These are phyloP conservation scores for Cepaea nemoralis DNA, from an alignment of 1,140 invertebrate genomes.

Conservation along the genomic window DNA sequence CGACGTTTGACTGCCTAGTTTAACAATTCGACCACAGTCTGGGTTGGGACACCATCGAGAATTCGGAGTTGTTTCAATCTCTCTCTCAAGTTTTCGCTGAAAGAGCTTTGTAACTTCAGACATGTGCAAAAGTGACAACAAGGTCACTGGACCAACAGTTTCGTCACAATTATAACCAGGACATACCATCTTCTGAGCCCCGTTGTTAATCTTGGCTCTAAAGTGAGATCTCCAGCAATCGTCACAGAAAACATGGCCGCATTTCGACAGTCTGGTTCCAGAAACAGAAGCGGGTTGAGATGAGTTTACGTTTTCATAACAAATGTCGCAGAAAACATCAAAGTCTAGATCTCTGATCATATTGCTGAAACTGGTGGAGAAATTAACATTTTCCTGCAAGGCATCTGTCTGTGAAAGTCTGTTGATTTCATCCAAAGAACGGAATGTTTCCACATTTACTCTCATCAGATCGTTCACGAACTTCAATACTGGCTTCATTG, in stretches of 20 bases:
- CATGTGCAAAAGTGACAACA: conserved; percentile 51
- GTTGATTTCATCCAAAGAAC: background rate
- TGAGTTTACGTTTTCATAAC: conserved; percentile 48
- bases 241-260: conserved; percentile 60
- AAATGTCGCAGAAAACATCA: conserved; percentile 42
- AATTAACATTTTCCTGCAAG: background rate
- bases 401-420: background rate
- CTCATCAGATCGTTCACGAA: background rate
- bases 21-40: conserved; percentile 52
- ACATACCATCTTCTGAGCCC: conserved; percentile 37
- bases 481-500: background rate
- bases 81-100: conserved; percentile 37
- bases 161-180: conserved; percentile 54
- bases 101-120: conserved; percentile 40
- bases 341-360: background rate
- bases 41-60: conserved; percentile 58
- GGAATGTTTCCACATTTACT: background rate
- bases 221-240: conserved; percentile 55
- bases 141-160: conserved; percentile 41
- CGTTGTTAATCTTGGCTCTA: conserved; percentile 19
- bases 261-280: conserved; percentile 49
- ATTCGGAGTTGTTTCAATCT: conserved; percentile 31
- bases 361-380: background rate
- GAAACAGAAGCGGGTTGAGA: conserved; percentile 5
- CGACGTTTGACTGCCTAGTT: background rate